Percentiles rank a stretch among this genome's conserved stretches.
phyloP scores from a whole-genome alignment of 2,797 vertebrate species.

The Acanthurus tractus region DNA sequence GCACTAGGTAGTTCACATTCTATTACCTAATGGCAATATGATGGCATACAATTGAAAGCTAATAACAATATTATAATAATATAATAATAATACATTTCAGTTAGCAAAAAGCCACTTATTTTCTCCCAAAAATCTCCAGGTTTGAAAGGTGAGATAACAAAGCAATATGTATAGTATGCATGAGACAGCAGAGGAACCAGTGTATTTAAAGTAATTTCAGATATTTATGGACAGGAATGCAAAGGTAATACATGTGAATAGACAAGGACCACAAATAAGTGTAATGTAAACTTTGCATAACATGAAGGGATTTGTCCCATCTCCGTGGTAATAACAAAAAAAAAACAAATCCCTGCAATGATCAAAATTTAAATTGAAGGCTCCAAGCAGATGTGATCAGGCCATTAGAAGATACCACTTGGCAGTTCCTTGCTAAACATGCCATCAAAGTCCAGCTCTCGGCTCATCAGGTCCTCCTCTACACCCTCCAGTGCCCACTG shows the following conservation, averaged over 20 bases:
- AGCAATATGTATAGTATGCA: constrained; percentile 43
- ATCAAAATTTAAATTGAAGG: constrained; percentile 46
- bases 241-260: constrained; percentile 51
- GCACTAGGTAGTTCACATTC: constrained; percentile 52
- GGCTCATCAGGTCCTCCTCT: constrained; percentile 97
- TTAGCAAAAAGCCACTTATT: constrained; percentile 34
- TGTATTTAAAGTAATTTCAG: constrained; percentile 51
- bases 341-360: constrained; percentile 66
- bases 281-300: constrained; percentile 80
- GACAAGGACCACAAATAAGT: constrained; percentile 55
- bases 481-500: constrained; percentile 98
- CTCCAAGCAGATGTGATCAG: constrained; percentile 39
- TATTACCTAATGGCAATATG: constrained; percentile 50
- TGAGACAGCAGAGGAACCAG: constrained; percentile 52
- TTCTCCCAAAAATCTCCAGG: constrained; percentile 25
- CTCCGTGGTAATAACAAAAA: constrained; percentile 37
- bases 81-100: constrained; percentile 55
- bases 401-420: constrained; percentile 93
- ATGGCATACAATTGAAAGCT: constrained; percentile 55
- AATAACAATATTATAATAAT: constrained; percentile 49
- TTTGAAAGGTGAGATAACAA: constrained; percentile 47
- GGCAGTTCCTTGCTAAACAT: constrained; percentile 98
- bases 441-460: constrained; percentile 96
- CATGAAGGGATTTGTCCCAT: constrained; percentile 61
- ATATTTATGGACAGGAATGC: constrained; percentile 50